Evolutionary conservation across 1,140 invertebrate genomes (phyloP).

Genomic region (Papilio machaon): DNA sequence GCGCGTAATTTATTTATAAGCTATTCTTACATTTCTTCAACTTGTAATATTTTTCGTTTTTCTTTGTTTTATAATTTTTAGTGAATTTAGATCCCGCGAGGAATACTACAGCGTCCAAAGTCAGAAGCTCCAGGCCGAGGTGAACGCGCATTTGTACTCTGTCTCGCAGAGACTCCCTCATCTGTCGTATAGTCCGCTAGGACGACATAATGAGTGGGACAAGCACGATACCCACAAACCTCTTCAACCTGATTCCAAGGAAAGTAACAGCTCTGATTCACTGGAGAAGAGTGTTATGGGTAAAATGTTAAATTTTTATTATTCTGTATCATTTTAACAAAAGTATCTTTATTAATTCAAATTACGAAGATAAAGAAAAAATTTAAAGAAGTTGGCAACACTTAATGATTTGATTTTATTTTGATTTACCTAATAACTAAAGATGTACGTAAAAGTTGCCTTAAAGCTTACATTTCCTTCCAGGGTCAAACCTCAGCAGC

Average conservation of each 20-base stretch:
- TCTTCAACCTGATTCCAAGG: conserved; percentile 75
- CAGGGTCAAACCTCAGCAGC: conserved; percentile 77
- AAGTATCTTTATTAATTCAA: background rate
- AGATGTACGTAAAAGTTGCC: background rate
- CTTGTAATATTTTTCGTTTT: background rate
- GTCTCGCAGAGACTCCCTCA: conserved; percentile 78
- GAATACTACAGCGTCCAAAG: conserved; percentile 80
- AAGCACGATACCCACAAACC: conserved; percentile 77
- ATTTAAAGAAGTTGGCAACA: background rate
- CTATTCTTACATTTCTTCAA: background rate
- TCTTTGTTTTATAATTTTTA: conserved; percentile 49
- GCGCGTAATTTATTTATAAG: background rate
- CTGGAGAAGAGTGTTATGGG: conserved; percentile 80
- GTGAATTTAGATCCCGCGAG: conserved; percentile 78
- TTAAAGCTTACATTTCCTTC: conserved; percentile 31
- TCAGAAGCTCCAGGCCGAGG: conserved; percentile 77
- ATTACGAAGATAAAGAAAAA: no score
- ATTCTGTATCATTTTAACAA: background rate
- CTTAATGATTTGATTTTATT: background rate
- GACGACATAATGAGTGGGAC: conserved; percentile 78
- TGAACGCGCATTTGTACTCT: conserved; percentile 79
- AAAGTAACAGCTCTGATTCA: conserved; percentile 79
- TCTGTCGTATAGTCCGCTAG: conserved; percentile 76
- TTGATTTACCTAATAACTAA: no score
- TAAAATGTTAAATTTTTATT: conserved; percentile 39